phyloP scores from a whole-genome alignment of 2,797 vertebrate genomes.

The Pogonophryne albipinna region DNA sequence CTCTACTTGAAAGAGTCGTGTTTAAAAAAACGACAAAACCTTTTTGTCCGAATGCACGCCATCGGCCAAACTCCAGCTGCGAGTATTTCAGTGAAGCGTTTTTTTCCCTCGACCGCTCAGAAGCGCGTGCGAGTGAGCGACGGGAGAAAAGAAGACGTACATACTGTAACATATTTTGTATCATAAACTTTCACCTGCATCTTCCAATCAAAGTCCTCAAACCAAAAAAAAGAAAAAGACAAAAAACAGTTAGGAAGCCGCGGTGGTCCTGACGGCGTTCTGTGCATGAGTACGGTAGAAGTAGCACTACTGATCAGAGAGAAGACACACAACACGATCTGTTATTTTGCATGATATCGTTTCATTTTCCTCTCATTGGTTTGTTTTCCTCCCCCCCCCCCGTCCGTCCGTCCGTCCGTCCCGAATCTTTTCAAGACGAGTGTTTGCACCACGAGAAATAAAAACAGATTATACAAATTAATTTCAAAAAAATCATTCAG shows the following conservation, averaged over 20 bases:
- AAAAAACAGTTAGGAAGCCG: slow-evolving; percentile 25
- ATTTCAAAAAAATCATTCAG: slow-evolving; percentile 68
- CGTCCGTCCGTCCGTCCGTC: slow-evolving; percentile 6
- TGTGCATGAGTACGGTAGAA: slow-evolving; percentile 86
- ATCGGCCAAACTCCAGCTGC: neutral
- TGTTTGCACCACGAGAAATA: slow-evolving; percentile 68
- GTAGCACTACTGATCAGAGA: slow-evolving; percentile 72
- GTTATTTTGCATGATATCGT: slow-evolving; percentile 82
- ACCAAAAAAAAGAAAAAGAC: slow-evolving; percentile 32
- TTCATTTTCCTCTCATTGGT: slow-evolving; percentile 55
- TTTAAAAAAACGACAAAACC: too few relatives aligned
- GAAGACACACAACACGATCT: slow-evolving; percentile 43
- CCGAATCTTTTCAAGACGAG: slow-evolving; percentile 46
- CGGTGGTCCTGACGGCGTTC: slow-evolving; percentile 38
- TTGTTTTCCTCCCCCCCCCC: slow-evolving; percentile 48
- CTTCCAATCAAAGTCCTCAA: slow-evolving; percentile 70
- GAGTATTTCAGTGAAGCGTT: neutral
- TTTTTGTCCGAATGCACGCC: neutral
- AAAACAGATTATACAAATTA: slow-evolving; percentile 46
- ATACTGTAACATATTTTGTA: slow-evolving; percentile 88
- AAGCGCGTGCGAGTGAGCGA: slow-evolving; percentile 17
- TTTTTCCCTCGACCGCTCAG: slow-evolving; percentile 30
- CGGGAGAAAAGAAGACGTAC: slow-evolving; percentile 53
- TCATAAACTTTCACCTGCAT: slow-evolving; percentile 86
- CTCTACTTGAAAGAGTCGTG: too few relatives aligned